Conservation (phyloP, 1,140 invertebrate species). For the Akabosia matsudoensis region DNA sequence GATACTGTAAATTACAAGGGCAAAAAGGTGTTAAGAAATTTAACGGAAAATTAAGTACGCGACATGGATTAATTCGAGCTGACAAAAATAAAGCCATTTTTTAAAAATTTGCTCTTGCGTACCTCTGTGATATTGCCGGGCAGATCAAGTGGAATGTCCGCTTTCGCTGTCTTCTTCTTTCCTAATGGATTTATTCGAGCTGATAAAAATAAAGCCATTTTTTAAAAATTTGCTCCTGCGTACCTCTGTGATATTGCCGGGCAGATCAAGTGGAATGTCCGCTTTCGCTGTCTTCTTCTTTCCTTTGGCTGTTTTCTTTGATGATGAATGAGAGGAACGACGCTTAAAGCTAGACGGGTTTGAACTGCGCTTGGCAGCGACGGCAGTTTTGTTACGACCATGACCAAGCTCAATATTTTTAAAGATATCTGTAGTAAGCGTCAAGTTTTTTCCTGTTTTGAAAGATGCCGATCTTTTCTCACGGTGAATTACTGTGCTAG, state of each 20-base stretch:
- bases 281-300: background rate
- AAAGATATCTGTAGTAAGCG: background rate
- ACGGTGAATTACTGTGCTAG: background rate
- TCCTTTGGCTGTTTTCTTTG: background rate
- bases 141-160: background rate
- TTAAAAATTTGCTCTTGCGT: too few species aligned
- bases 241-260: background rate
- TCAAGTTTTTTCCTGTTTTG: background rate
- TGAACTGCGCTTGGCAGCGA: background rate
- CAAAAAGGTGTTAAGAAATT: background rate
- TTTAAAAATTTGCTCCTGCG: too few species aligned
- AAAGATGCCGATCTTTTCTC: background rate
- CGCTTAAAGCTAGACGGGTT: too few species aligned
- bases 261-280: background rate
- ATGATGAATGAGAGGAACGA: too few species aligned
- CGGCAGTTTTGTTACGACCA: background rate
- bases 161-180: background rate
- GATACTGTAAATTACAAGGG: background rate
- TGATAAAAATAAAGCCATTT: too few species aligned
- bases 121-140: background rate
- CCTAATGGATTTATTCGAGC: too few species aligned
- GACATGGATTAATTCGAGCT: too few species aligned
- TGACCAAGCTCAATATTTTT: background rate
- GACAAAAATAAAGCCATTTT: too few species aligned
- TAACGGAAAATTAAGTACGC: too few species aligned